Percentiles rank a stretch among this genome's conserved stretches.
phyloP scores from a whole-genome alignment of 2,797 vertebrate genomes.

The Yasuhikotakia modesta region DNA sequence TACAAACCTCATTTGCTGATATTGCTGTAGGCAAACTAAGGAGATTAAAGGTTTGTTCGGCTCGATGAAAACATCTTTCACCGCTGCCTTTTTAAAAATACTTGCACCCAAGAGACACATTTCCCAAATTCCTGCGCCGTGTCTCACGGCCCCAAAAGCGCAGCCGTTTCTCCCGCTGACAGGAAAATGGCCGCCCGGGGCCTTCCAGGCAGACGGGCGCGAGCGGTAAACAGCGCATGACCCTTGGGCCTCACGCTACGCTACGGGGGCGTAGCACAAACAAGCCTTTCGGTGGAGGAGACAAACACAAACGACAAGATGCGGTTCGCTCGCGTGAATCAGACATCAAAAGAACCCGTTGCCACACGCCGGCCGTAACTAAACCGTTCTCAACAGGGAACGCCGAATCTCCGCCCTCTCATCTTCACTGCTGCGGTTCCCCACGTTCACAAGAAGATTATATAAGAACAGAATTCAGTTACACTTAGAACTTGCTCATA shows the following conservation, averaged over 20 bases:
- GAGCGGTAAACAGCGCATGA: slow-evolving; percentile 18
- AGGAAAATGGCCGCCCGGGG: slow-evolving; percentile 30
- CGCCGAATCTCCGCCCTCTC: slow-evolving; percentile 20
- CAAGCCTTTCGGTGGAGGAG: slow-evolving; percentile 11
- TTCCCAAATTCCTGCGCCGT: neutral
- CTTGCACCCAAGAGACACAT: neutral
- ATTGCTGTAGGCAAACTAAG: neutral
- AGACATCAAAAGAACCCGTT: slow-evolving; percentile 38
- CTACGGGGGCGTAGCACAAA: slow-evolving; percentile 19
- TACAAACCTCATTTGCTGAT: neutral
- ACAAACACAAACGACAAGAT: slow-evolving; percentile 7
- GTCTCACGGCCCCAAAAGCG: neutral
- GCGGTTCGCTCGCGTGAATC: slow-evolving; percentile 9
- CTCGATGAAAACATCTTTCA: slow-evolving; percentile 8
- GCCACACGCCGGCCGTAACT: slow-evolving; percentile 36
- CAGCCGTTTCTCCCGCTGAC: neutral
- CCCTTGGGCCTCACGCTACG: slow-evolving; percentile 43
- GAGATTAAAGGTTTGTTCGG: neutral
- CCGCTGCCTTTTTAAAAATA: slow-evolving; percentile 7
- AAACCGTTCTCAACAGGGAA: slow-evolving; percentile 29
- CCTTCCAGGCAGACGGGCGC: slow-evolving; percentile 34
- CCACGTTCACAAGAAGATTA: slow-evolving; percentile 7
- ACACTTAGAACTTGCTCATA: no score
- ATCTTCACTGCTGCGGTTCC: slow-evolving; percentile 17
- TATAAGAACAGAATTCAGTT: neutral